Conservation (phyloP, 2,888 invertebrate species). For the Caenorhabditis sinica region DNA sequence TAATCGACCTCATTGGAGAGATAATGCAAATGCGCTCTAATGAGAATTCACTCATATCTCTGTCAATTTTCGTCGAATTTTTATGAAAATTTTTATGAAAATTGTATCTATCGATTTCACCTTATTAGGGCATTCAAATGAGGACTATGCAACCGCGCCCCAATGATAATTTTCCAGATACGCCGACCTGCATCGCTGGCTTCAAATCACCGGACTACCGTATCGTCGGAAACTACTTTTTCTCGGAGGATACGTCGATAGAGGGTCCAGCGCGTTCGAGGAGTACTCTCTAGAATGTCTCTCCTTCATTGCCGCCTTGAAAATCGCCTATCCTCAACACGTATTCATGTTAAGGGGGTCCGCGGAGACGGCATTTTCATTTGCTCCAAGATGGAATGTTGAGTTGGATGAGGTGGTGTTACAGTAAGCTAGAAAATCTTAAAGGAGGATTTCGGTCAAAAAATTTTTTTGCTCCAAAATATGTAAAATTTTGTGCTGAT, state of each 20-base stretch:
- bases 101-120: no score
- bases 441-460: no score
- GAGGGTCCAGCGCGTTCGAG: slow-evolving; percentile 1
- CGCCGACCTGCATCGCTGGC: slow-evolving; percentile 52
- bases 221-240: slow-evolving; percentile 37
- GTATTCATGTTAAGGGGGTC: slow-evolving; percentile 53
- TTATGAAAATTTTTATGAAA: no score
- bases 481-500: no score
- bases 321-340: slow-evolving; percentile 43
- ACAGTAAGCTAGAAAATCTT: no score
- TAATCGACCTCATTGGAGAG: no score
- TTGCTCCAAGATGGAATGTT: slow-evolving; percentile 28
- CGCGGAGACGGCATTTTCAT: slow-evolving; percentile 25
- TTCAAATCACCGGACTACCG: slow-evolving; percentile 33
- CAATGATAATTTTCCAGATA: slow-evolving; percentile 25
- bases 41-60: no score
- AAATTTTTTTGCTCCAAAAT: no score
- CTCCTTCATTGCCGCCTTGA: slow-evolving; percentile 39
- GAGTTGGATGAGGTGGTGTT: slow-evolving; percentile 17
- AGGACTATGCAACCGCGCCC: no score
- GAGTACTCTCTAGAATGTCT: slow-evolving; percentile 35
- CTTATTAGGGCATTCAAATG: no score
- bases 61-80: no score
- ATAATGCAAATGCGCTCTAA: no score
- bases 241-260: slow-evolving; percentile 38